Evolutionary conservation across 1,140 invertebrate genomes (phyloP).

Genomic region (Micrasema minimum): DNA sequence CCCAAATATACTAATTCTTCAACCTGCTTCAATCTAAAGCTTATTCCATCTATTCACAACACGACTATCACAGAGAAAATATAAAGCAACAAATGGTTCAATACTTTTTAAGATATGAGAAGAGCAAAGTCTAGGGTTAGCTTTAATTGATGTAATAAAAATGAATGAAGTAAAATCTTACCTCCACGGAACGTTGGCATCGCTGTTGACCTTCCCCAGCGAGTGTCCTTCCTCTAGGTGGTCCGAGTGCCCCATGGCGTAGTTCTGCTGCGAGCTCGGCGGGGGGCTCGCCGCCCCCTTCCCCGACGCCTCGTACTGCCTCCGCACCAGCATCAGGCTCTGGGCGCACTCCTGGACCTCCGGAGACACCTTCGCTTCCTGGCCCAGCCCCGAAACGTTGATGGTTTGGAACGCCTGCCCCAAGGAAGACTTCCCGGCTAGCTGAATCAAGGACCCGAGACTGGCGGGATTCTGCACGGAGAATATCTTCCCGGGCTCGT

Average conservation of each 20-base stretch:
- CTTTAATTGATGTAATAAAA: no score
- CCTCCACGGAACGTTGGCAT: slow-evolving; percentile 36
- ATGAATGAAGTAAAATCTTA: no score
- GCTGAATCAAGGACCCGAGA: slow-evolving; percentile 43
- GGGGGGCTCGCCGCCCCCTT: slow-evolving; percentile 8
- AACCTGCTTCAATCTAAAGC: no score
- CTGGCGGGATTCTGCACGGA: slow-evolving; percentile 46
- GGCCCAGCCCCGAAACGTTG: slow-evolving; percentile 37
- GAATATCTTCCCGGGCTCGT: slow-evolving; percentile 48
- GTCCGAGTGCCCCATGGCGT: slow-evolving; percentile 14
- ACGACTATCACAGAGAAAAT: no score
- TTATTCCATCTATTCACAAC: no score
- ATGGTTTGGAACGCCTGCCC: slow-evolving; percentile 39
- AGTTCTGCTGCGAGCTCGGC: slow-evolving; percentile 19
- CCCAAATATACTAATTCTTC: no score
- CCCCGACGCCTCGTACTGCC: slow-evolving; percentile 43
- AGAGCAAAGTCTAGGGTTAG: no score
- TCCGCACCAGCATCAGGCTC: slow-evolving; percentile 43
- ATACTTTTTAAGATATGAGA: no score
- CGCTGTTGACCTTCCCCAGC: slow-evolving; percentile 29
- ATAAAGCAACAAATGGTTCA: no score
- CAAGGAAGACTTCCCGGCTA: slow-evolving; percentile 39
- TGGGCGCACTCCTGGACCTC: slow-evolving; percentile 44
- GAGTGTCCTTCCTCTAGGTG: slow-evolving; percentile 11
- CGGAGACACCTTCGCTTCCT: slow-evolving; percentile 35